Conservation (phyloP, 2,888 invertebrate genomes). For the Sicus ferrugineus region DNA sequence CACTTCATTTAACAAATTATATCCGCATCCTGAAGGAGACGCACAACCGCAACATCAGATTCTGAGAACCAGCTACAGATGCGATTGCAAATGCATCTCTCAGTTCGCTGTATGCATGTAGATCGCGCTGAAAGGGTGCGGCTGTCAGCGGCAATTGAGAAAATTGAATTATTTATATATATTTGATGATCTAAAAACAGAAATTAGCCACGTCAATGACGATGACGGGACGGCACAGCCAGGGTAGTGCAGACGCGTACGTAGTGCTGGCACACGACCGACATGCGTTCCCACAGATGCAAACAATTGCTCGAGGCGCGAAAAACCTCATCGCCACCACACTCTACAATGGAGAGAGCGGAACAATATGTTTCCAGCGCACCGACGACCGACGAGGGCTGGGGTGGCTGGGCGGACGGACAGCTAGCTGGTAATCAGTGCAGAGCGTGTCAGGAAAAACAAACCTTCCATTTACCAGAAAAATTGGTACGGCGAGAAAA, state of each 20-base stretch:
- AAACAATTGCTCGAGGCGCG: conserved; percentile 59
- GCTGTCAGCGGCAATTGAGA: conserved; percentile 52
- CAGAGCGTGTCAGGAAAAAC: conserved; percentile 46
- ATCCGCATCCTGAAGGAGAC: not conserved
- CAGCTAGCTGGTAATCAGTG: not conserved
- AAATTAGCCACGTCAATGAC: conserved; percentile 63
- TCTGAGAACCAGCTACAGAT: not conserved
- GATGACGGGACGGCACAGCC: conserved; percentile 30
- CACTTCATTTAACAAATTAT: conserved; percentile 42
- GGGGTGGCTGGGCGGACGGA: conserved; percentile 14
- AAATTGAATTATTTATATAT: conserved; percentile 64
- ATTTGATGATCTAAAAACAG: conserved; percentile 55
- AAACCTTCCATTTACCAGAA: conserved; percentile 60
- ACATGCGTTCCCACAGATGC: conserved; percentile 45
- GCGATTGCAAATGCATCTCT: not conserved
- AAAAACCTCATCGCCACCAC: conserved; percentile 53
- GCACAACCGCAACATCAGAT: not conserved
- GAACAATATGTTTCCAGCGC: conserved; percentile 51
- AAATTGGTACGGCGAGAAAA: conserved; percentile 13
- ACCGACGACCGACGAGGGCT: no score
- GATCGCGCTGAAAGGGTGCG: conserved; percentile 16
- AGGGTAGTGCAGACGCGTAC: not conserved
- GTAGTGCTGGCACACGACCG: conserved; percentile 31
- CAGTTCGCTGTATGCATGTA: no score
- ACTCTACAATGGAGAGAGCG: conserved; percentile 46